A percentile compares a stretch with the other conserved stretches of the same genome.
These are phyloP conservation scores for Folsomia manolachei DNA, from an alignment of 2,888 invertebrate genomes.

Conservation along the genomic window DNA sequence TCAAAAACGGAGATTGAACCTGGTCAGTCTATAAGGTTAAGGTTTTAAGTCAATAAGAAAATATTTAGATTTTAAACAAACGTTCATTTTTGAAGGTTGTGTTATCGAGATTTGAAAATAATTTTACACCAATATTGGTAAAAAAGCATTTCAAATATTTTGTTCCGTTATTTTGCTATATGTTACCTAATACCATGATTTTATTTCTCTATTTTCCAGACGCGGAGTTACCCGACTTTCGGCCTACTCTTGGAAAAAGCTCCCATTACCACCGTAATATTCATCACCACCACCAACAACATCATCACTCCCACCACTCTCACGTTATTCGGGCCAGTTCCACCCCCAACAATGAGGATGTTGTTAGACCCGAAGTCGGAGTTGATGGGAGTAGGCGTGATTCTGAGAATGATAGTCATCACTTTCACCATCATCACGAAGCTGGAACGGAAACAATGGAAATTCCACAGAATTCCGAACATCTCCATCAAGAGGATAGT, in stretches of 20 bases:
- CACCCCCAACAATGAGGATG: neutral
- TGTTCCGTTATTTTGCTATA: too few species aligned
- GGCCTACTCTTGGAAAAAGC: conserved; percentile 9
- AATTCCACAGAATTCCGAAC: neutral
- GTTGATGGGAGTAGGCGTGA: conserved; percentile 7
- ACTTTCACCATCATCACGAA: neutral
- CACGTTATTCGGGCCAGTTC: neutral
- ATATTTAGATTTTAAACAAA: too few species aligned
- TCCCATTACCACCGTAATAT: conserved; percentile 25
- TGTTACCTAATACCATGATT: too few species aligned
- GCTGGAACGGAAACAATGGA: neutral
- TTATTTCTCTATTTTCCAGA: too few species aligned
- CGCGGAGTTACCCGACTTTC: neutral
- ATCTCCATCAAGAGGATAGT: conserved; percentile 5
- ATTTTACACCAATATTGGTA: too few species aligned
- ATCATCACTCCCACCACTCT: conserved; percentile 17
- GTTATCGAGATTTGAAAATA: too few species aligned
- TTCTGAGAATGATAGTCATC: conserved; percentile 8
- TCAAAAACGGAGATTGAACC: too few species aligned
- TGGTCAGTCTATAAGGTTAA: too few species aligned
- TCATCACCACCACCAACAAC: conserved; percentile 24
- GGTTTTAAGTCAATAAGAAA: too few species aligned
- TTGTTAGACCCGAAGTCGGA: neutral
- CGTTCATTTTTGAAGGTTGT: too few species aligned
- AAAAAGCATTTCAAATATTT: too few species aligned